A percentile compares a stretch with the other conserved stretches of the same genome.
Conservation (phyloP, 2,113 vertebrate genomes). For the Cygnus buccinator region DNA sequence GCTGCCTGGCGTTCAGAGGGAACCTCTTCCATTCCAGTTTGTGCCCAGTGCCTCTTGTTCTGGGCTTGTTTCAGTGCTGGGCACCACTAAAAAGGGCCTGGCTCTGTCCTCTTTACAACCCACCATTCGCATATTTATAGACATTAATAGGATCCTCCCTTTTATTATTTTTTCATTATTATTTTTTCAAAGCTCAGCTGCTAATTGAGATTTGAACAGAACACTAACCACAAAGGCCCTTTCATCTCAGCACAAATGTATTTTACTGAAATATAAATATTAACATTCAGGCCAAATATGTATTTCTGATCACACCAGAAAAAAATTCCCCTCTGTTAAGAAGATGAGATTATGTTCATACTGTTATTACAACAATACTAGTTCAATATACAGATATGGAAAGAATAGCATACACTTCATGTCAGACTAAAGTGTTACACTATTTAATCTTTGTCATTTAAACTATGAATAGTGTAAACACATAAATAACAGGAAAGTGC, state of each 20-base stretch:
- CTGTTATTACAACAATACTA: background rate
- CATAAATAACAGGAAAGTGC: background rate
- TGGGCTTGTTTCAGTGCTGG: background rate
- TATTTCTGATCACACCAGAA: background rate
- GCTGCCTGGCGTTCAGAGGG: too few relatives aligned
- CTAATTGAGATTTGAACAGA: background rate
- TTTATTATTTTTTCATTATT: background rate
- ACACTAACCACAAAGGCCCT: background rate
- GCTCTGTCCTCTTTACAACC: background rate
- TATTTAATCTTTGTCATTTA: background rate
- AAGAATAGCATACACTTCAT: background rate
- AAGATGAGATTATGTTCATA: background rate
- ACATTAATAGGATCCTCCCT: background rate
- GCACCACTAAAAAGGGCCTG: background rate
- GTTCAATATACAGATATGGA: background rate
- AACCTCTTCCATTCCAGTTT: background rate
- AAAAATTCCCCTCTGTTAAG: background rate
- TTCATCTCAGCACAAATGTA: background rate
- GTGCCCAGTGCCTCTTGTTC: background rate
- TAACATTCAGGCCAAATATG: background rate
- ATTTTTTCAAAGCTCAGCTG: background rate
- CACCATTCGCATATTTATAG: background rate
- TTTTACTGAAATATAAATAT: background rate
- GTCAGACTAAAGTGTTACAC: accelerated
- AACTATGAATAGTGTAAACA: background rate